These are phyloP conservation scores for Hephaestus fuliginosus DNA, from an alignment of 2,797 vertebrate genomes.

Conservation along the genomic window DNA sequence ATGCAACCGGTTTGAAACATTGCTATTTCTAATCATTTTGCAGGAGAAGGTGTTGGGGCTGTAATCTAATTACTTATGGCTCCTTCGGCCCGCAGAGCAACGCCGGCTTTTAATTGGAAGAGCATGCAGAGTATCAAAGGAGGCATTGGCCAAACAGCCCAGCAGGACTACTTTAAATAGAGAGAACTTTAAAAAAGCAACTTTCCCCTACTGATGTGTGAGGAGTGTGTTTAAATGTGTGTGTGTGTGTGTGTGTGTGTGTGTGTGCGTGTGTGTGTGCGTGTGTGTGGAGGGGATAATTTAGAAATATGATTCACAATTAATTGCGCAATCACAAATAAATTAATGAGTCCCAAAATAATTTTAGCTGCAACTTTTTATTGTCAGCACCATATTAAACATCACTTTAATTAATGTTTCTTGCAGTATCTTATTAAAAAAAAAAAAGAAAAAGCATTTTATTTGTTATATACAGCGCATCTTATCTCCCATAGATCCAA, in stretches of 20 bases:
- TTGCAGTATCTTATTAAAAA: background rate
- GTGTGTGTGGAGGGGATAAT: background rate
- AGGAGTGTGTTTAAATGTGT: background rate
- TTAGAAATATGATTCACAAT: constrained; percentile 40
- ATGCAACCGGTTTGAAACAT: constrained; percentile 33
- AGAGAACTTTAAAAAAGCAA: background rate
- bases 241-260: background rate
- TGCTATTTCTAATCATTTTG: constrained; percentile 33
- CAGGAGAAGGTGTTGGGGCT: constrained; percentile 25
- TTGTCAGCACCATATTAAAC: constrained; percentile 23
- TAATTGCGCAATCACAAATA: constrained; percentile 39
- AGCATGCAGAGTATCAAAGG: constrained; percentile 63
- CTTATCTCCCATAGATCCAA: constrained; percentile 84
- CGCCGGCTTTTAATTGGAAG: constrained; percentile 73
- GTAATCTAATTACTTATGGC: constrained; percentile 56
- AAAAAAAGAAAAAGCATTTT: background rate
- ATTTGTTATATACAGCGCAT: background rate
- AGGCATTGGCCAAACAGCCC: constrained; percentile 52
- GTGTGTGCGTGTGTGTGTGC: background rate
- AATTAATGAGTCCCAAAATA: constrained; percentile 28
- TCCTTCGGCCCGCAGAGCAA: constrained; percentile 38
- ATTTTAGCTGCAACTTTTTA: constrained; percentile 34
- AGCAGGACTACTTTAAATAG: constrained; percentile 61
- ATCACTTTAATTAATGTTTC: constrained; percentile 1
- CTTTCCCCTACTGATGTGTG: background rate